Conservation (phyloP, 2,888 invertebrate species). For the Hofmannophila pseudospretella region DNA sequence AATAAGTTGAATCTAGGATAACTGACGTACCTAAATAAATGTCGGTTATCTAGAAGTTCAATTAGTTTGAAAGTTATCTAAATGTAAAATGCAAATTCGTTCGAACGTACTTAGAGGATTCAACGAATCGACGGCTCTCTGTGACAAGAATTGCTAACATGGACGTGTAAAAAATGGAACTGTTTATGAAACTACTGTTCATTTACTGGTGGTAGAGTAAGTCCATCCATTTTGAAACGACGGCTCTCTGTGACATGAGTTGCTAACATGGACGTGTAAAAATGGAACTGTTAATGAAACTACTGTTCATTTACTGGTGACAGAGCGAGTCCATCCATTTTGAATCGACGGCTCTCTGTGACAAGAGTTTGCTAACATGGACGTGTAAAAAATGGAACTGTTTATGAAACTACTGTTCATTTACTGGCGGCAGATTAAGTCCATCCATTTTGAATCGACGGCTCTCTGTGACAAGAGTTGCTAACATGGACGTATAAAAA, state of each 20-base stretch:
- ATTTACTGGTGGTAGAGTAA: no score
- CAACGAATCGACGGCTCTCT: no score
- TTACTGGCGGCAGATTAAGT: no score
- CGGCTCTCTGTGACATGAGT: background rate
- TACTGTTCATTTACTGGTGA: no score
- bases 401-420: no score
- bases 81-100: constrained; percentile 46
- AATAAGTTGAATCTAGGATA: no score
- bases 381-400: constrained; percentile 5
- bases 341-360: no score
- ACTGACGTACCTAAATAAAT: no score
- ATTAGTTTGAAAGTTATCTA: constrained; percentile 31
- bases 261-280: background rate
- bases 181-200: no score
- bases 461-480: background rate
- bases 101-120: constrained; percentile 28
- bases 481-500: background rate
- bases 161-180: constrained; percentile 6
- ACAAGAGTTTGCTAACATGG: constrained; percentile 5
- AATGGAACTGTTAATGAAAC: constrained; percentile 1
- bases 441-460: no score
- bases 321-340: no score
- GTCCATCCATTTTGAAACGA: no score
- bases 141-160: constrained; percentile 3
- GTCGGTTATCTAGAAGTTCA: background rate